Percentiles rank a stretch among this genome's conserved stretches.
These are phyloP conservation scores for Cerastoderma edule DNA, from an alignment of 2,888 invertebrate species.

Conservation along the genomic window DNA sequence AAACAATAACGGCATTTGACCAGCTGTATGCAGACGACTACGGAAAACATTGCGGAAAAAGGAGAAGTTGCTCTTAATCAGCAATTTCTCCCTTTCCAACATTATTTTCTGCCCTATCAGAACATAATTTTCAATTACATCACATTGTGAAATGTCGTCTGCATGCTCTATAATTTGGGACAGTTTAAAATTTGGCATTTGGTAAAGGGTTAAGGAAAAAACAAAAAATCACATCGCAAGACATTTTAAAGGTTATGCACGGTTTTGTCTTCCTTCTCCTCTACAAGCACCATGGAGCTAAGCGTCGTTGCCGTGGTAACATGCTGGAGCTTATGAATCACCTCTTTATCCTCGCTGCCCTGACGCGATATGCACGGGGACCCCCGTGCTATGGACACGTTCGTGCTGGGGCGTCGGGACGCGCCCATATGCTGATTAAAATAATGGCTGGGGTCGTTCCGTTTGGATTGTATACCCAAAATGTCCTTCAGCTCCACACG, in stretches of 20 bases:
- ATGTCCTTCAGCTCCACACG: slow-evolving; percentile 71
- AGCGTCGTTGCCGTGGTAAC: slow-evolving; percentile 64
- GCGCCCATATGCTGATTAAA: neutral
- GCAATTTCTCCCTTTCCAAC: no score
- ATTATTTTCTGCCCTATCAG: no score
- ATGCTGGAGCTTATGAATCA: slow-evolving; percentile 60
- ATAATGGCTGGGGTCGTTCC: slow-evolving; percentile 8
- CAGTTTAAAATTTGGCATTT: no score
- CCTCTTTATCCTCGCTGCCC: slow-evolving; percentile 58
- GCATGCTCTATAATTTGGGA: no score
- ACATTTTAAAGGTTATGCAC: slow-evolving; percentile 15
- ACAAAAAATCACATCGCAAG: no score
- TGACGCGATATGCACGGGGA: slow-evolving; percentile 59
- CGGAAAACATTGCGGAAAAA: no score
- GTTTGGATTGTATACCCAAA: slow-evolving; percentile 54
- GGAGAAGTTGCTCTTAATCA: no score
- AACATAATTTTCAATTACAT: no score
- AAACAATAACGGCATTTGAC: no score
- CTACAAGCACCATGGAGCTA: slow-evolving; percentile 57
- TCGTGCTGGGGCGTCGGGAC: neutral
- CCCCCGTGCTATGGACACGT: slow-evolving; percentile 23
- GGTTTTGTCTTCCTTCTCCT: slow-evolving; percentile 37
- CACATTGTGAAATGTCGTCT: no score
- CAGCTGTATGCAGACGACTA: no score
- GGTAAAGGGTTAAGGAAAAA: neutral